Evolutionary conservation across 2,797 vertebrate species (phyloP).

Genomic region (Pelodytes ibericus): DNA sequence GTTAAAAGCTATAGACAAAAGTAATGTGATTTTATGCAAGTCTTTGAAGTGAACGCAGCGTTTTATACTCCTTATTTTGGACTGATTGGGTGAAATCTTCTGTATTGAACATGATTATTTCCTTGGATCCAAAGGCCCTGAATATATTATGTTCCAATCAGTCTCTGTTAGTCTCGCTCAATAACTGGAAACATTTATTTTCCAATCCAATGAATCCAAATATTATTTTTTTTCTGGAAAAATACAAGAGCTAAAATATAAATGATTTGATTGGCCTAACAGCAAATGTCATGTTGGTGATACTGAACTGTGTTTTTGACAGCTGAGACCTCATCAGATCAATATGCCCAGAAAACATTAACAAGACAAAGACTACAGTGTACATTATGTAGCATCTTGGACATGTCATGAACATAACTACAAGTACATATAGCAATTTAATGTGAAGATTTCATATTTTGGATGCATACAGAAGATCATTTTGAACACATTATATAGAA

Average conservation of each 20-base stretch:
- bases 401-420: background rate
- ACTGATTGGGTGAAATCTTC: constrained; percentile 49
- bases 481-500: no score
- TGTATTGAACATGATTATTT: constrained; percentile 45
- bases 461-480: no score
- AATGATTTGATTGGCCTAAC: constrained; percentile 28
- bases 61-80: constrained; percentile 34
- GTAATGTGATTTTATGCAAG: constrained; percentile 37
- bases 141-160: constrained; percentile 38
- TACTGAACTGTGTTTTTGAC: constrained; percentile 12
- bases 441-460: background rate
- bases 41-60: constrained; percentile 42
- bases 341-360: constrained; percentile 12
- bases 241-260: constrained; percentile 28
- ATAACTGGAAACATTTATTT: constrained; percentile 36
- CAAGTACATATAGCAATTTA: background rate
- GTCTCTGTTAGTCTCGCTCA: constrained; percentile 41
- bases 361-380: constrained; percentile 3
- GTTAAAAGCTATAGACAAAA: constrained; percentile 28
- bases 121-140: constrained; percentile 7
- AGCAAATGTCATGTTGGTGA: constrained; percentile 16
- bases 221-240: constrained; percentile 17
- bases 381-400: background rate
- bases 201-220: constrained; percentile 27
- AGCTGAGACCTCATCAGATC: constrained; percentile 26